A percentile compares a stretch with the other conserved stretches of the same genome.
These are phyloP conservation scores for Eurystomus glaucurus DNA, from an alignment of 2,797 vertebrate genomes.

Conservation along the genomic window DNA sequence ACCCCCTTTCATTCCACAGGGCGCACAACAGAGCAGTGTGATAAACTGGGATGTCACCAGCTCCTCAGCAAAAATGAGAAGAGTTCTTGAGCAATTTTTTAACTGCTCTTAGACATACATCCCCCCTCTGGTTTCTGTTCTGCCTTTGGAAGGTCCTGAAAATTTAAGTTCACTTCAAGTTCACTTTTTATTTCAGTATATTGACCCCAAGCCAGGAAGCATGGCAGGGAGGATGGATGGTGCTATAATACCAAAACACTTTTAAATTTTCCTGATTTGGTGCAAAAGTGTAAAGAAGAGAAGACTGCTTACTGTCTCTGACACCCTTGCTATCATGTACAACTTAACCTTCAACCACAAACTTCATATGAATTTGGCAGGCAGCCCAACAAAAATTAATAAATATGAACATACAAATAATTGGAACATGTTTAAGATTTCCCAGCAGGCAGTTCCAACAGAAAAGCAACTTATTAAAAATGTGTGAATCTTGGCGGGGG, in stretches of 20 bases:
- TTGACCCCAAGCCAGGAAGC: background rate
- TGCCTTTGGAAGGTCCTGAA: background rate
- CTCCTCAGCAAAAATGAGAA: rapidly evolving
- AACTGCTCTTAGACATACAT: background rate
- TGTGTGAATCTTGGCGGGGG: background rate
- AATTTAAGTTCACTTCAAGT: background rate
- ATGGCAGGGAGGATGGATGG: rapidly evolving
- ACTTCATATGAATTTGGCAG: background rate
- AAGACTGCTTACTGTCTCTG: background rate
- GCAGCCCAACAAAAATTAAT: background rate
- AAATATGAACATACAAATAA: background rate
- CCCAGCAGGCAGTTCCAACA: background rate
- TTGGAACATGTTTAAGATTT: background rate
- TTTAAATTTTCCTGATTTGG: background rate
- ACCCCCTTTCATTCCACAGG: background rate
- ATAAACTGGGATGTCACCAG: background rate
- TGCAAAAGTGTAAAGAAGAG: background rate
- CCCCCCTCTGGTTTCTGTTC: background rate
- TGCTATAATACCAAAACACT: background rate
- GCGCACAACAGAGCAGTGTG: background rate
- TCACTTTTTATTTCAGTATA: background rate
- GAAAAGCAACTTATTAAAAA: background rate
- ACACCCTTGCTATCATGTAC: background rate
- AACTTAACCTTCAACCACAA: background rate
- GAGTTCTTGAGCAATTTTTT: background rate